Base-by-base conservation (phyloP, 2,888 invertebrate species). In the Acronicta leporina region DNA sequence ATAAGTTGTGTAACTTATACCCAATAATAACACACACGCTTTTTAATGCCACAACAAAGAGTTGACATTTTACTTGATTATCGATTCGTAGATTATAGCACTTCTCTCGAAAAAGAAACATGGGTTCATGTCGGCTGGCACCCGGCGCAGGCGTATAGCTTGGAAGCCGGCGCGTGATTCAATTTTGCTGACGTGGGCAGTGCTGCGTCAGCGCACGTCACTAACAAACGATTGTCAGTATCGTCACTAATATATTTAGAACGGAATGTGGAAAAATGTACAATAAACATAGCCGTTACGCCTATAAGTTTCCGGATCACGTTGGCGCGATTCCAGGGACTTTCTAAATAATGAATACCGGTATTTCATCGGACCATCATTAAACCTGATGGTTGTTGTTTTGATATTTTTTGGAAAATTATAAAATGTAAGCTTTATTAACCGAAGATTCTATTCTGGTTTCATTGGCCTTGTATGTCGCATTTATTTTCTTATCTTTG, bases 231-330 rank as follows among this genome's bases (percentile, higher is more conserved):
- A 74, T 71, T 77, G 59, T 73, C 77, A 80, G 75, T 51, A 75
- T 85, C 89, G 87, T 92, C 92, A 91, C 86, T 76, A 67, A 83
- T 92, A 93, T 90, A 92, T 93, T 91, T 94, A 92, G 92, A 89
- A 80, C 62, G 87, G 90, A 91, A 90, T 91, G 87, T 87, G 76
- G 79, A 86, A 89, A 90, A 88, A 88, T 87, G 77, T 80, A 81
- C 76, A 69, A 81, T 79, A 82, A 78, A 82, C 81, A 84, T 62
- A 62, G 63, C 81, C 82, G 80, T 77, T 79, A 82, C 83, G 79
- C 80, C 82, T 82, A 83, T 88, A 84, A 84, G 86, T 87, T 91
- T 90, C 91, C 89, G 87, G 87, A 88, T 83, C 85, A 85, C 59
- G 69, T 84, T 92, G 92, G 90, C 87, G 53, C 38, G n/a, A 51